phyloP scores from a whole-genome alignment of 2,888 invertebrate genomes.

The Cryptus viduatorius region DNA sequence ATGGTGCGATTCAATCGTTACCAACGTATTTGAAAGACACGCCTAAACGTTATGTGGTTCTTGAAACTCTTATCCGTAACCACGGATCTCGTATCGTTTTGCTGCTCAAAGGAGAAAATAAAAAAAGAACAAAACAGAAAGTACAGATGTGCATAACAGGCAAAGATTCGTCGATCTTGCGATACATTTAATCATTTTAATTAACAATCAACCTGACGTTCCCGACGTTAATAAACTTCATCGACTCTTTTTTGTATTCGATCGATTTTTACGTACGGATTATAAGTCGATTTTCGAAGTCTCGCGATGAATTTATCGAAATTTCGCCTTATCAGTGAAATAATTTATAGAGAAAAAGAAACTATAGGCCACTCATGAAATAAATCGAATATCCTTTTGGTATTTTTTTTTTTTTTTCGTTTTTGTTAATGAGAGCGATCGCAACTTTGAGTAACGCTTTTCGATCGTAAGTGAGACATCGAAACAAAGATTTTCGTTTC shows the following conservation, averaged over 20 bases:
- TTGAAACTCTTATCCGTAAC: constrained; percentile 13
- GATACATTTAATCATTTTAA: constrained; percentile 31
- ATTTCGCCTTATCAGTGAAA: background rate
- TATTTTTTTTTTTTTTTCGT: background rate
- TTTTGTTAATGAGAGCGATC: background rate
- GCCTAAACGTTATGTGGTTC: constrained; percentile 46
- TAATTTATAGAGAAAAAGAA: background rate
- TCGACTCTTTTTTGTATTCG: background rate
- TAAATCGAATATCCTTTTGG: background rate
- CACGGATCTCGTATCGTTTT: constrained; percentile 33
- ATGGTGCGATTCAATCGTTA: constrained; percentile 64
- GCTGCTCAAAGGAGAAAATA: constrained; percentile 10
- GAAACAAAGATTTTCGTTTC: background rate
- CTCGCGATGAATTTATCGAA: background rate
- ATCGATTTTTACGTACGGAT: background rate
- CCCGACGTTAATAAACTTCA: constrained; percentile 5
- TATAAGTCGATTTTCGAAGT: background rate
- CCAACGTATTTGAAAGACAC: constrained; percentile 51
- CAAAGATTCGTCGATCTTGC: constrained; percentile 32
- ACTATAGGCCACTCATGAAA: background rate
- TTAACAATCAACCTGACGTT: constrained; percentile 17
- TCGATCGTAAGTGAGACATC: background rate
- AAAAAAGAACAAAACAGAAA: background rate
- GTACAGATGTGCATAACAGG: constrained; percentile 49
- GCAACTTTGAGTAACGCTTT: background rate